These are phyloP conservation scores for Stenodema calcarata DNA, from an alignment of 2,888 invertebrate genomes.

Conservation along the genomic window DNA sequence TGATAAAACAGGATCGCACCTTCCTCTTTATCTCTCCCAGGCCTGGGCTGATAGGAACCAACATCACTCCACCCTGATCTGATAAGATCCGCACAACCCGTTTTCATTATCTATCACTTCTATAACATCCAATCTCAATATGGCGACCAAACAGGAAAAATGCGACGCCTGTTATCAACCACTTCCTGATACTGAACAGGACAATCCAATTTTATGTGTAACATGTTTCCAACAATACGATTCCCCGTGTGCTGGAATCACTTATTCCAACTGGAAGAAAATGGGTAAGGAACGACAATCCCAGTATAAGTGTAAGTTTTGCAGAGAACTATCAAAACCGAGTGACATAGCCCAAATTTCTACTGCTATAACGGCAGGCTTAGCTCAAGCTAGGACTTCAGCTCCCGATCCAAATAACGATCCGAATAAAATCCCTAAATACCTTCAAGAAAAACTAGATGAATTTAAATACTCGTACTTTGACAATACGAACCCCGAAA, in stretches of 20 bases:
- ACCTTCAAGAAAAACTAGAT: background rate
- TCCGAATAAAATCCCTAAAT: background rate
- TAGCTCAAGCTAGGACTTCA: background rate
- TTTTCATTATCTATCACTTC: too few relatives aligned
- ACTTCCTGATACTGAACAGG: background rate
- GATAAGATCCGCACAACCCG: too few relatives aligned
- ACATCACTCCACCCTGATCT: too few relatives aligned
- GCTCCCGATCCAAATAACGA: background rate
- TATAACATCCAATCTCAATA: background rate
- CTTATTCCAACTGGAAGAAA: background rate
- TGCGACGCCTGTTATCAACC: too few relatives aligned
- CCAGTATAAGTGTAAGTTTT: background rate
- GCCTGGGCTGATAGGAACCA: too few relatives aligned
- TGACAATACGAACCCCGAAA: background rate
- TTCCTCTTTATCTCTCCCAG: too few relatives aligned
- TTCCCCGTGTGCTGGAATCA: background rate
- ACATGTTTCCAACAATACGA: background rate
- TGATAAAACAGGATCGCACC: too few relatives aligned
- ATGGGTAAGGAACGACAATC: background rate
- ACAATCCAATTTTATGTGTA: background rate
- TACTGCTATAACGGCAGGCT: background rate
- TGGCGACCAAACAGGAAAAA: too few relatives aligned
- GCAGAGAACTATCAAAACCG: background rate
- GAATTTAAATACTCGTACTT: background rate
- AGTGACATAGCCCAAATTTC: background rate